Percentiles rank a stretch among this genome's conserved stretches.
Evolutionary conservation across 1,140 invertebrate genomes (phyloP).

Genomic region (Batillaria attramentaria): DNA sequence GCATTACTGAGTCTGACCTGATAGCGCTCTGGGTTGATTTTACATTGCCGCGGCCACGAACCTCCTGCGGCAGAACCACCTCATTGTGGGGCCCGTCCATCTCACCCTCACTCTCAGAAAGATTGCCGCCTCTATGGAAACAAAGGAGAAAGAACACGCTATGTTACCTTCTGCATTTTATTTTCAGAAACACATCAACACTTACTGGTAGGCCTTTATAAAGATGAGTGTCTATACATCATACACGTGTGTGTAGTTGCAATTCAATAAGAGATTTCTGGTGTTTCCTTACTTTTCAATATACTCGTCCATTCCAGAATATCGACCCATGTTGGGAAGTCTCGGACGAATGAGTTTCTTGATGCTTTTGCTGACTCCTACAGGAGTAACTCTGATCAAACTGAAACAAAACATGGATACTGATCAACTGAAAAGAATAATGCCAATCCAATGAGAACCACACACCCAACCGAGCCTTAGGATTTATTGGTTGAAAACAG

Average conservation of each 20-base stretch:
- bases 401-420: slow-evolving; percentile 14
- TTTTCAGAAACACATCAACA: too few relatives aligned
- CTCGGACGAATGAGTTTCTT: slow-evolving; percentile 91
- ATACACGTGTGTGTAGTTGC: too few relatives aligned
- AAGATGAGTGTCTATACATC: too few relatives aligned
- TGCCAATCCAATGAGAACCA: too few relatives aligned
- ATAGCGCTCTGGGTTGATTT: slow-evolving; percentile 84
- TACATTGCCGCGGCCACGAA: slow-evolving; percentile 83
- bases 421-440: too few relatives aligned
- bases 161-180: too few relatives aligned
- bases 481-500: not conserved
- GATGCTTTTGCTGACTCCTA: slow-evolving; percentile 91
- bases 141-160: slow-evolving; percentile 10
- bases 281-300: slow-evolving; percentile 74
- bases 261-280: too few relatives aligned
- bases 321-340: slow-evolving; percentile 88
- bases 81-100: slow-evolving; percentile 75
- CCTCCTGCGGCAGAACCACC: slow-evolving; percentile 71
- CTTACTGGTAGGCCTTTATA: too few relatives aligned
- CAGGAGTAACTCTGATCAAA: slow-evolving; percentile 78
- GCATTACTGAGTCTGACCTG: too few relatives aligned
- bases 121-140: slow-evolving; percentile 78
- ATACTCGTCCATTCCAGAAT: slow-evolving; percentile 91
- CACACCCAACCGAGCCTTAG: not conserved
- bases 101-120: slow-evolving; percentile 96